These are phyloP conservation scores for Patella pellucida DNA, from an alignment of 2,888 invertebrate genomes.

Conservation along the genomic window DNA sequence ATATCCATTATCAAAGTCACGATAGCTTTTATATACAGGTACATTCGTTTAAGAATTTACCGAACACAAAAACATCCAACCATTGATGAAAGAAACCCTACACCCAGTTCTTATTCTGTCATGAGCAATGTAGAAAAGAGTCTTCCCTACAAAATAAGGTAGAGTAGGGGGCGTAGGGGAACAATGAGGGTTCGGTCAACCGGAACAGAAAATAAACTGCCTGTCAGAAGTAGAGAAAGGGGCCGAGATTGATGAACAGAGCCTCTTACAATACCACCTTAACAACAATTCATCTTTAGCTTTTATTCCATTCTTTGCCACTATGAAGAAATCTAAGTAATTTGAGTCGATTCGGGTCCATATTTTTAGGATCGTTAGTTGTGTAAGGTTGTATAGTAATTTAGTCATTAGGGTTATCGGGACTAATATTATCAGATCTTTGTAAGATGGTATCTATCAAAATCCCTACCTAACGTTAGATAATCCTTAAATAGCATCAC, in stretches of 20 bases:
- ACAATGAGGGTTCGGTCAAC: neutral
- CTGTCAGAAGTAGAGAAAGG: neutral
- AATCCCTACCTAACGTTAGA: neutral
- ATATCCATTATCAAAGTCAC: too few species aligned
- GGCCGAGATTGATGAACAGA: conserved; percentile 7
- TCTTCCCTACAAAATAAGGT: neutral
- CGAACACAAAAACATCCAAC: too few species aligned
- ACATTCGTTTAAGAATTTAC: too few species aligned
- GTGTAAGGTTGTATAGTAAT: conserved; percentile 5
- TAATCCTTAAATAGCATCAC: too few species aligned
- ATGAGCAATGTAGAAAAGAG: neutral
- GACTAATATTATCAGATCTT: neutral
- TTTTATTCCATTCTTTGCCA: neutral
- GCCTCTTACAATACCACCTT: neutral
- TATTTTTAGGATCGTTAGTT: conserved; percentile 9
- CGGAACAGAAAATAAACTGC: conserved; percentile 7
- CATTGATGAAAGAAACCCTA: conserved; percentile 3
- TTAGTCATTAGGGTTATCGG: neutral
- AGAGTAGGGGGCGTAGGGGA: conserved; percentile 4
- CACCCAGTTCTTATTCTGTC: conserved; percentile 7
- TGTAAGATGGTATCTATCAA: neutral
- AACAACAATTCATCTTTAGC: neutral
- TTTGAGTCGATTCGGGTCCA: neutral
- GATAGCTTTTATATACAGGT: too few species aligned
- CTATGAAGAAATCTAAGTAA: conserved; percentile 5